Base-by-base conservation (phyloP, 2,888 invertebrate species). In the Pegoplata infirma region DNA sequence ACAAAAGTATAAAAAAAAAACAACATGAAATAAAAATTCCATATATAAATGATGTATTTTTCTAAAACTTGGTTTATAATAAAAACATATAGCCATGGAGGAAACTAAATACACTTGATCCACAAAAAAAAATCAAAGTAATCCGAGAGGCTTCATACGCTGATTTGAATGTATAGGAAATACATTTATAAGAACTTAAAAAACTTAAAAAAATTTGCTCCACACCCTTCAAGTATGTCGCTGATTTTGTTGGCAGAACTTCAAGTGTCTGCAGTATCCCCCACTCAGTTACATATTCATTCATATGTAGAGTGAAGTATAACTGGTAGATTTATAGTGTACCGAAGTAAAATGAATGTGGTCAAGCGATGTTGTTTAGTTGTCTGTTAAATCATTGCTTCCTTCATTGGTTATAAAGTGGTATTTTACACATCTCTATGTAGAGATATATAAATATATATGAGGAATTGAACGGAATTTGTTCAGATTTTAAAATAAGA, bases 371-470 rank as follows among this genome's bases (percentile, higher is more conserved):
- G 8, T 28, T 49, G 56, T 47, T 58, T 16, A 58, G 68, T 58
- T 49, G 28, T 46, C 53, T 40, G 25, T 56, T 56, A 56, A 56
- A 46, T 73, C 28, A 40, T 73, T 28, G 51, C 44, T 40, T 55
- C 55, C 44, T 40, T 55, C 55, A 55, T 72, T 72, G 71, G 46
- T 55, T 47, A 36, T 63, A 72, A 55, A 64, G 47, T 55, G 44
- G 46, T 61, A 5, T 17, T 46, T 40, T 59, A 23, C 40, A 59
- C 44, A 25, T 32, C 8, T 28, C 1, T 6, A 28, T 6, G 8
- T 28, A 23, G 23, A 23, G 4, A 23, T 6, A 23, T 3, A 6
- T 23, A 23, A 23, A n/a, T n/a, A n/a, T n/a, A n/a, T n/a, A n/a
- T n/a, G n/a, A n/a, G n/a, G n/a, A n/a, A n/a, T n/a, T n/a, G n/a